A percentile compares a stretch with the other conserved stretches of the same genome.
Evolutionary conservation across 2,113 vertebrate species (phyloP).

Genomic region (Laticauda colubrina): DNA sequence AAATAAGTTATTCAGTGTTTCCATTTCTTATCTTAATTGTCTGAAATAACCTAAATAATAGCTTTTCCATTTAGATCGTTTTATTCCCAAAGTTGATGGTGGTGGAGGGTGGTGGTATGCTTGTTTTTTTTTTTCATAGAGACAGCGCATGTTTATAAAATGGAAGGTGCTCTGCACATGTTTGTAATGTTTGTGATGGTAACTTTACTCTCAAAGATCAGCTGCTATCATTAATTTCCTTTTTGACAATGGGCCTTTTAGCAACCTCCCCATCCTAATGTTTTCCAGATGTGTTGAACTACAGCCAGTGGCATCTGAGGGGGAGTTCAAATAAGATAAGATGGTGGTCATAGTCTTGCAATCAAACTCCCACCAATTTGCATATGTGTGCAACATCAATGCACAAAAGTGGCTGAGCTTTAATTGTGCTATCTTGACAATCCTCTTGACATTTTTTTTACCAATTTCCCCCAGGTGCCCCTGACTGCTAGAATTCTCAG

Average conservation of each 20-base stretch:
- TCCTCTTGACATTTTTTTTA: neutral
- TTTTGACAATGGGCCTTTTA: neutral
- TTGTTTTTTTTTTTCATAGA: constrained; percentile 28
- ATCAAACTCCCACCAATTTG: neutral
- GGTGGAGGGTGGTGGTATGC: neutral
- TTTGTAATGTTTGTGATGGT: constrained; percentile 55
- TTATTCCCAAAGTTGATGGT: neutral
- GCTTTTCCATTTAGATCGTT: constrained; percentile 17
- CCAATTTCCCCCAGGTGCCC: neutral
- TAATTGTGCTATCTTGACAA: neutral
- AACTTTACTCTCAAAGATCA: constrained; percentile 36
- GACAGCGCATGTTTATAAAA: constrained; percentile 49
- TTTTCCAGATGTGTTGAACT: neutral
- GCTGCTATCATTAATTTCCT: constrained; percentile 45
- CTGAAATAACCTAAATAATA: constrained; percentile 13
- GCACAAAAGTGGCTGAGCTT: neutral
- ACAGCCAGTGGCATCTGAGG: neutral
- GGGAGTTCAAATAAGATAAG: neutral
- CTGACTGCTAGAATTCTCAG: neutral
- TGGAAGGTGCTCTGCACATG: constrained; percentile 35
- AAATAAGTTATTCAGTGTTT: neutral
- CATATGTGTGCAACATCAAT: neutral
- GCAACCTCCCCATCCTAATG: neutral
- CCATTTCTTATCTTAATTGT: neutral
- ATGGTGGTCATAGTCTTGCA: neutral